phyloP scores from a whole-genome alignment of 2,113 vertebrate genomes.

The Paraplagusia blochii region DNA sequence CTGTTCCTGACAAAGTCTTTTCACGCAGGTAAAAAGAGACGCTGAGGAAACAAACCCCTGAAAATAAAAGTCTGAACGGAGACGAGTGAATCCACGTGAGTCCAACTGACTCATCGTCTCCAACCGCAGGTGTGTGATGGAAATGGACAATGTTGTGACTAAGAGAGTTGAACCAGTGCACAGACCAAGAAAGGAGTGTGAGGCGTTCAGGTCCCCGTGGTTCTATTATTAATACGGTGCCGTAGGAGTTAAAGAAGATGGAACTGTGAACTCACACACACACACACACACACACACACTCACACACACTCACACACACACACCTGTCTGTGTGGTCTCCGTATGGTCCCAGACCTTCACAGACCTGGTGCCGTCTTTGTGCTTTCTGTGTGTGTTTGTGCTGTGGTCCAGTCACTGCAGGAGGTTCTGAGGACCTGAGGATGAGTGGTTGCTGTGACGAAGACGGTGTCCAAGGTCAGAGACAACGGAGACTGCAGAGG shows the following conservation, averaged over 20 bases:
- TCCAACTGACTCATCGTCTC: conserved; percentile 36
- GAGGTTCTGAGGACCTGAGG: conserved; percentile 1
- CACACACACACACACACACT: no score
- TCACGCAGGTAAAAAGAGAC: conserved; percentile 36
- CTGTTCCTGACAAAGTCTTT: conserved; percentile 48
- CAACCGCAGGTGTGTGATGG: conserved; percentile 22
- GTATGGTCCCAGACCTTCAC: no score
- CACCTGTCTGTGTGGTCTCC: not conserved
- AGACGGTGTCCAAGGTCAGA: no score
- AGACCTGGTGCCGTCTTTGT: no score
- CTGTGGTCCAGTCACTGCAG: not conserved
- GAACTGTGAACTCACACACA: no score
- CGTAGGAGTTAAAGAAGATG: no score
- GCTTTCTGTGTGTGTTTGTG: not conserved
- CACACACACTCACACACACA: no score
- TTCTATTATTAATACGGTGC: conserved; percentile 9
- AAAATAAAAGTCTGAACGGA: conserved; percentile 18
- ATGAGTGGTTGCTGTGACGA: conserved; percentile 40
- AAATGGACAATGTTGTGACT: conserved; percentile 34
- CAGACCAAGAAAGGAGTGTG: not conserved
- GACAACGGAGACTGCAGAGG: conserved; percentile 31
- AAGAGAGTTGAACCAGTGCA: no score
- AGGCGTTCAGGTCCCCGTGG: conserved; percentile 1
- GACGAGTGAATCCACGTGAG: conserved; percentile 34
- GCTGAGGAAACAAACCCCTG: conserved; percentile 34